These are phyloP conservation scores for Athrips mouffetella DNA, from an alignment of 2,888 invertebrate genomes.

Conservation along the genomic window DNA sequence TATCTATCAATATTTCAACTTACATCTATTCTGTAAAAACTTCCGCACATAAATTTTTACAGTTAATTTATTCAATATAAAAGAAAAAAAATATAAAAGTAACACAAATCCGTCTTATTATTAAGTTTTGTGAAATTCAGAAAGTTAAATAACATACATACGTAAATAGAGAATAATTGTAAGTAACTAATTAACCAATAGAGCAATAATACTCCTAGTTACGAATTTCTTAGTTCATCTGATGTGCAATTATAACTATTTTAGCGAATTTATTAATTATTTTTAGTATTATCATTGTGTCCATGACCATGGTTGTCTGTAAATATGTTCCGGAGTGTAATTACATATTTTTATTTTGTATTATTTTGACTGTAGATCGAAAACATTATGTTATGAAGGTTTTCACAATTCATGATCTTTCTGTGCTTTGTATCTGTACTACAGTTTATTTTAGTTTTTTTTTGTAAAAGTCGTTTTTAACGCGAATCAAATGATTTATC, in stretches of 20 bases:
- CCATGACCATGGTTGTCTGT: conserved; percentile 57
- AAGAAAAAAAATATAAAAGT: conserved; percentile 35
- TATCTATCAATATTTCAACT: conserved; percentile 32
- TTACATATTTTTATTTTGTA: conserved; percentile 41
- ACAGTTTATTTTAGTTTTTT: conserved; percentile 40
- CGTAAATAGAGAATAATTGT: conserved; percentile 72
- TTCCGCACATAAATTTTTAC: conserved; percentile 20
- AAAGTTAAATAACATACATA: conserved; percentile 65
- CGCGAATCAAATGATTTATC: conserved; percentile 11
- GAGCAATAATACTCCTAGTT: conserved; percentile 66
- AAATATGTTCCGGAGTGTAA: conserved; percentile 69
- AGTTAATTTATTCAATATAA: conserved; percentile 13
- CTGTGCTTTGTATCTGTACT: neutral
- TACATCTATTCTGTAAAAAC: conserved; percentile 31
- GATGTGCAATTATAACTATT: conserved; percentile 58
- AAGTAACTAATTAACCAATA: conserved; percentile 69
- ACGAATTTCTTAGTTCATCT: conserved; percentile 61
- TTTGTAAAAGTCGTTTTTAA: conserved; percentile 13
- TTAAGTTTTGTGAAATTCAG: conserved; percentile 65
- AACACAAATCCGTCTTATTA: conserved; percentile 66
- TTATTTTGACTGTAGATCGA: conserved; percentile 48
- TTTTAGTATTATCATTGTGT: conserved; percentile 51
- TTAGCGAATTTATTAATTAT: conserved; percentile 73
- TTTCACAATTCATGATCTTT: conserved; percentile 8
- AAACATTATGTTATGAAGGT: conserved; percentile 37